Evolutionary conservation across 2,797 vertebrate genomes (phyloP).

Genomic region (Bovichtus diacanthus): DNA sequence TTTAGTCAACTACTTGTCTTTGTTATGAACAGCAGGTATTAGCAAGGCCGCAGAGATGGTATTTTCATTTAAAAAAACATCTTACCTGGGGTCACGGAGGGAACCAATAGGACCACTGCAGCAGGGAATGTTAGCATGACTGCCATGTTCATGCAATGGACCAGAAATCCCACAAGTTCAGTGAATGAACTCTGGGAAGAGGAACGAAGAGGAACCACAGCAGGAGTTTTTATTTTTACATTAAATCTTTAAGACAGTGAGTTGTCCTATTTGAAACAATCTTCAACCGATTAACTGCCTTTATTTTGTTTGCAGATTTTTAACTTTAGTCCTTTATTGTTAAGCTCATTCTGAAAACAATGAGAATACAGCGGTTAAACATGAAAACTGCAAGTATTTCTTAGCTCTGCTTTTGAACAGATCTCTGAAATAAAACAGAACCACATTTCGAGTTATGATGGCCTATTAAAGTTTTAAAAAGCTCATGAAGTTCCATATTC

Average conservation of each 20-base stretch:
- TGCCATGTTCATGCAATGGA: conserved; percentile 86
- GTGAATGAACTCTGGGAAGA: conserved; percentile 85
- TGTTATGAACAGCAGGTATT: conserved; percentile 16
- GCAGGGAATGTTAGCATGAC: conserved; percentile 88
- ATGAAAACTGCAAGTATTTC: conserved; percentile 1
- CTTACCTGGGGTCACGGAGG: conserved; percentile 91
- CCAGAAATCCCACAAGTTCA: conserved; percentile 85
- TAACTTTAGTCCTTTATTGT: background rate
- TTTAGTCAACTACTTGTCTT: background rate
- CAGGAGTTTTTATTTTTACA: background rate
- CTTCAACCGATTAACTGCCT: background rate
- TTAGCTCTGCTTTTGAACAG: conserved; percentile 22
- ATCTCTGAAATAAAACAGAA: conserved; percentile 2
- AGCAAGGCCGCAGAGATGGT: conserved; percentile 18
- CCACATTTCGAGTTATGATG: conserved; percentile 38
- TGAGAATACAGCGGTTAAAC: conserved; percentile 7
- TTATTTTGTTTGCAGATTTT: background rate
- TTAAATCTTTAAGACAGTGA: conserved; percentile 12
- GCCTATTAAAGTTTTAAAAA: conserved; percentile 50
- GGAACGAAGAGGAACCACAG: conserved; percentile 17
- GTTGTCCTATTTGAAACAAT: conserved; percentile 9
- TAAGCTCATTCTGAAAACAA: conserved; percentile 6
- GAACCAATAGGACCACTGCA: conserved; percentile 84
- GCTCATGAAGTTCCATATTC: conserved; percentile 48
- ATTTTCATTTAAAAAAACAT: conserved; percentile 22